These are phyloP conservation scores for Pammene aurita DNA, from an alignment of 2,888 invertebrate species.

Conservation along the genomic window DNA sequence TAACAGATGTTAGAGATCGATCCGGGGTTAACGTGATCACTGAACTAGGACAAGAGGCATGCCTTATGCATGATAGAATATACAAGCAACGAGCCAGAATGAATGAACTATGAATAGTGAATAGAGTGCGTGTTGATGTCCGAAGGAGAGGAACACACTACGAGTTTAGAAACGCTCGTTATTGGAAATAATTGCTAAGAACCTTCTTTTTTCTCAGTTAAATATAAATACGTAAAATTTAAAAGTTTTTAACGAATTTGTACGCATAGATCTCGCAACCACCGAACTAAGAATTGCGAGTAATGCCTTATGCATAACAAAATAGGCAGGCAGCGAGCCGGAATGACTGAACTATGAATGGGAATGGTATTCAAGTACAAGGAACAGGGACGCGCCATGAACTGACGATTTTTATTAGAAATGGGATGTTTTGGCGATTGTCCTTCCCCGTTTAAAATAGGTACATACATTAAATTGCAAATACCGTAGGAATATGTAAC, in stretches of 20 bases:
- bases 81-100: conserved; percentile 40
- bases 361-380: neutral
- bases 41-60: neutral
- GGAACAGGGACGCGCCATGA: too few relatives aligned
- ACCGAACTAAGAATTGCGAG: too few relatives aligned
- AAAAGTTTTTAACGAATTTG: too few relatives aligned
- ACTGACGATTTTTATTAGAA: too few relatives aligned
- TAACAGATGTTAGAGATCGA: neutral
- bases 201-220: too few relatives aligned
- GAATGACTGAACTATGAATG: neutral
- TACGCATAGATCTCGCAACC: too few relatives aligned
- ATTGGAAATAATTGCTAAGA: too few relatives aligned
- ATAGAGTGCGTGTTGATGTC: neutral
- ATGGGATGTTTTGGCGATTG: too few relatives aligned
- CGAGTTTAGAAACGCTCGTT: neutral
- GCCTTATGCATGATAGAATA: neutral
- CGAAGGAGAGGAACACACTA: neutral
- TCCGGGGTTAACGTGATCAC: neutral
- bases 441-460: too few relatives aligned
- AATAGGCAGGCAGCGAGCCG: neutral
- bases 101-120: conserved; percentile 9
- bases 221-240: too few relatives aligned
- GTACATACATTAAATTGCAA: too few relatives aligned
- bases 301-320: neutral
- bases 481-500: too few relatives aligned